These are phyloP conservation scores for Carduelis carduelis DNA, from an alignment of 2,797 vertebrate genomes.

Conservation along the genomic window DNA sequence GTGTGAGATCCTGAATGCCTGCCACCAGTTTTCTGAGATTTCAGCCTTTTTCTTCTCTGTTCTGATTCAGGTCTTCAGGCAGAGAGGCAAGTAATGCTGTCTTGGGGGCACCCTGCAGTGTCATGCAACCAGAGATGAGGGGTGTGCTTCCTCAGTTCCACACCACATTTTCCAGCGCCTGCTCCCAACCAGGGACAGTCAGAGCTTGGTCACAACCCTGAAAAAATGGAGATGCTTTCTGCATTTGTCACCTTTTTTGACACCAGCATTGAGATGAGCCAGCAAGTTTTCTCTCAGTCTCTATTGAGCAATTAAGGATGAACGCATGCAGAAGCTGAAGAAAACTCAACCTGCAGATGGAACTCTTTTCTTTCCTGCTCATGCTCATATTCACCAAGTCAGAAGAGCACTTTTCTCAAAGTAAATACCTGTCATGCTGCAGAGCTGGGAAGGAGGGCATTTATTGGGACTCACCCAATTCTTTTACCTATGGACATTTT, in stretches of 20 bases:
- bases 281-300: not conserved
- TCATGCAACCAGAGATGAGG: rapidly evolving
- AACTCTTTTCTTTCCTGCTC: not conserved
- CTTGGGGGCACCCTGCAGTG: not conserved
- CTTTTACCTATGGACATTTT: not conserved
- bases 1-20: not conserved
- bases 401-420: not conserved
- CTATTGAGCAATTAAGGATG: not conserved
- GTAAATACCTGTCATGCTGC: not conserved
- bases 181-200: rapidly evolving
- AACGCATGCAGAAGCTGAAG: not conserved
- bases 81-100: not conserved
- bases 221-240: not conserved
- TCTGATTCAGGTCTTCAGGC: not conserved
- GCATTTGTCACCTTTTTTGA: not conserved
- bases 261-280: not conserved
- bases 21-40: not conserved
- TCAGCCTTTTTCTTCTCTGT: not conserved
- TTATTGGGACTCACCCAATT: not conserved
- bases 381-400: not conserved
- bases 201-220: not conserved
- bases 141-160: not conserved
- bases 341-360: not conserved
- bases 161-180: rapidly evolving
- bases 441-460: not conserved